Conservation (phyloP, 2,797 vertebrate genomes). For the Urophycis tenuis region DNA sequence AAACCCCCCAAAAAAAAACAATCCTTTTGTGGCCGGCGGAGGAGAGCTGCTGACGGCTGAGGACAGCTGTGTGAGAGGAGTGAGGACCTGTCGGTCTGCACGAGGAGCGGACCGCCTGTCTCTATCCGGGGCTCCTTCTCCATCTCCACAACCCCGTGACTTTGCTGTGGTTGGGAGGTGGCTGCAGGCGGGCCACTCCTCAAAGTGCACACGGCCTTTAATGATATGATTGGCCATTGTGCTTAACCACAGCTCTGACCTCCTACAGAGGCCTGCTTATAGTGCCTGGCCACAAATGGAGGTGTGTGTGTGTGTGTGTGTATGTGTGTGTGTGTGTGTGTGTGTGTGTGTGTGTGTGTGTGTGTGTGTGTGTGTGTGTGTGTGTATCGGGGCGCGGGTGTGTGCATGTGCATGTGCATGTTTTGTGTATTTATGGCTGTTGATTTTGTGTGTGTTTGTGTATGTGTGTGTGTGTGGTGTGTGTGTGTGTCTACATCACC, state of each 20-base stretch:
- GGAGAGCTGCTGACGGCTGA: too few species aligned
- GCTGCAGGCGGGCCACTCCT: constrained; percentile 63
- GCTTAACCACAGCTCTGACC: constrained; percentile 67
- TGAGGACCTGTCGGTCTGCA: too few species aligned
- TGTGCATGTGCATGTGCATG: too few species aligned
- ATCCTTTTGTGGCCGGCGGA: too few species aligned
- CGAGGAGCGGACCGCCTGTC: too few species aligned
- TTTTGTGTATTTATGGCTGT: constrained; percentile 41
- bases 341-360: background rate
- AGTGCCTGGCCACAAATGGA: constrained; percentile 51
- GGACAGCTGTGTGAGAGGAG: too few species aligned
- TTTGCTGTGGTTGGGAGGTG: constrained; percentile 64
- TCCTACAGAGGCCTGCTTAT: constrained; percentile 55
- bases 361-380: background rate
- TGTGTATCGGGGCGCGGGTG: constrained; percentile 31
- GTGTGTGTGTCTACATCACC: constrained; percentile 26
- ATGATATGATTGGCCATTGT: constrained; percentile 70
- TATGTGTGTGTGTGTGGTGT: constrained; percentile 45
- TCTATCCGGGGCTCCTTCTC: constrained; percentile 27
- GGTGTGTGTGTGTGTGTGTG: constrained; percentile 38
- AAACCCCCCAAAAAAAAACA: too few species aligned
- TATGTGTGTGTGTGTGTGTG: too few species aligned
- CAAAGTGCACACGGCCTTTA: constrained; percentile 56
- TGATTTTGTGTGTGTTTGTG: constrained; percentile 37
- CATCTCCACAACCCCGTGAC: constrained; percentile 57